Evolutionary conservation across 2,888 invertebrate species (phyloP).

Genomic region (Chloroclystis v-ata): DNA sequence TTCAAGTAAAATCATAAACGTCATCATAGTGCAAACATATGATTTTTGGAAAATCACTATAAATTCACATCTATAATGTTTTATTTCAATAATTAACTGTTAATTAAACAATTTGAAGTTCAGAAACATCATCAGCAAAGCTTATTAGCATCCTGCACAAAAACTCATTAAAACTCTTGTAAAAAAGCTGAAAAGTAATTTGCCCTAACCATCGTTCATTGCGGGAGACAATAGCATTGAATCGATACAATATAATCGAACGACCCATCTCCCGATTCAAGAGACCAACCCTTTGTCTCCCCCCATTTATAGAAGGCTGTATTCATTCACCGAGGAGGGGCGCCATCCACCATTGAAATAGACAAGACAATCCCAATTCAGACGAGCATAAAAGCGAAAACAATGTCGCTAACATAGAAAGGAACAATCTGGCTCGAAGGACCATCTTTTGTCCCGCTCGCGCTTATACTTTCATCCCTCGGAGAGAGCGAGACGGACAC

Average conservation of each 20-base stretch:
- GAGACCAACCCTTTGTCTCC: slow-evolving; percentile 77
- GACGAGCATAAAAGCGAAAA: slow-evolving; percentile 75
- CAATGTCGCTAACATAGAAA: slow-evolving; percentile 78
- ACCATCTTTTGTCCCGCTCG: slow-evolving; percentile 63
- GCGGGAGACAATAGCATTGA: slow-evolving; percentile 64
- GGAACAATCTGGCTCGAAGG: slow-evolving; percentile 76
- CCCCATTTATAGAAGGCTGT: slow-evolving; percentile 73
- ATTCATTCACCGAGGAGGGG: slow-evolving; percentile 76
- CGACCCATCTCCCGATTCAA: slow-evolving; percentile 77
- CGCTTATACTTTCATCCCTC: slow-evolving; percentile 33
- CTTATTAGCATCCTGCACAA: slow-evolving; percentile 24
- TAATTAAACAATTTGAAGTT: neutral
- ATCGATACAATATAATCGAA: slow-evolving; percentile 77
- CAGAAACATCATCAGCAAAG: slow-evolving; percentile 6
- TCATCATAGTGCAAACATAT: too few species aligned
- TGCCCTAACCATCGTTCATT: slow-evolving; percentile 75
- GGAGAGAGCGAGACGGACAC: slow-evolving; percentile 48
- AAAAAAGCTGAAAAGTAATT: slow-evolving; percentile 73
- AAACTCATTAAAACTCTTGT: slow-evolving; percentile 30
- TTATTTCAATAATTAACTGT: too few species aligned
- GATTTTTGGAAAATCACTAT: too few species aligned
- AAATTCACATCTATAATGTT: too few species aligned
- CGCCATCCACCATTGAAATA: slow-evolving; percentile 73
- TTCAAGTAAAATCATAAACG: too few species aligned
- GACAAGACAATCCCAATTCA: slow-evolving; percentile 78